Evolutionary conservation across 2,113 vertebrate species (phyloP).

Genomic region (Phasianus colchicus): DNA sequence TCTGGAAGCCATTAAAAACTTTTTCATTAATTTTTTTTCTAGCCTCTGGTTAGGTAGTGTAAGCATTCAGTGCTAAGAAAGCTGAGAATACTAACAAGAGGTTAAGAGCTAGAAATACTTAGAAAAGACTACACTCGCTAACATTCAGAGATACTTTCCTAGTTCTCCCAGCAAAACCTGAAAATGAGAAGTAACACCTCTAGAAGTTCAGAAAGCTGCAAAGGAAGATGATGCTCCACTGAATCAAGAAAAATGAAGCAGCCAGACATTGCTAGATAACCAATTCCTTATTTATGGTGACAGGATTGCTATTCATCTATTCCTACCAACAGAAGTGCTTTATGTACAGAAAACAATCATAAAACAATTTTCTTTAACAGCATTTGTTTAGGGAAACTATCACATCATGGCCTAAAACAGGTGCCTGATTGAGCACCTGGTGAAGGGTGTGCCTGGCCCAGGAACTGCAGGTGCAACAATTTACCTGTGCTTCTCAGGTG

Average conservation of each 20-base stretch:
- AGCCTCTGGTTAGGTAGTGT: accelerated
- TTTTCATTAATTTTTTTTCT: not conserved
- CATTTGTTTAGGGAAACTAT: not conserved
- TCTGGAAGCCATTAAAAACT: not conserved
- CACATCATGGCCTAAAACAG: no score
- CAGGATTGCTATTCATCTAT: not conserved
- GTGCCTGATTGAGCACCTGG: no score
- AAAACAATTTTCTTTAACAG: not conserved
- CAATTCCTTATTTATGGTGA: not conserved
- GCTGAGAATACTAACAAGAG: not conserved
- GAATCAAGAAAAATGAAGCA: not conserved
- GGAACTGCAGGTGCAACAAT: no score
- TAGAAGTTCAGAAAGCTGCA: not conserved
- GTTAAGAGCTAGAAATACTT: not conserved
- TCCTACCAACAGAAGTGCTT: not conserved
- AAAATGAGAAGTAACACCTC: not conserved
- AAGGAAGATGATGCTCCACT: not conserved
- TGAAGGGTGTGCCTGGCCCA: no score
- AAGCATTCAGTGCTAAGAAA: not conserved
- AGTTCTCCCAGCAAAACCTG: not conserved
- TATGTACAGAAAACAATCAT: not conserved
- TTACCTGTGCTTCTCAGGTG: no score
- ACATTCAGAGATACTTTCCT: not conserved
- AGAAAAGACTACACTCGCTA: not conserved
- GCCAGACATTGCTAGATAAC: not conserved